Evolutionary conservation across 2,888 invertebrate species (phyloP).

Genomic region (Ypsolopha sequella): DNA sequence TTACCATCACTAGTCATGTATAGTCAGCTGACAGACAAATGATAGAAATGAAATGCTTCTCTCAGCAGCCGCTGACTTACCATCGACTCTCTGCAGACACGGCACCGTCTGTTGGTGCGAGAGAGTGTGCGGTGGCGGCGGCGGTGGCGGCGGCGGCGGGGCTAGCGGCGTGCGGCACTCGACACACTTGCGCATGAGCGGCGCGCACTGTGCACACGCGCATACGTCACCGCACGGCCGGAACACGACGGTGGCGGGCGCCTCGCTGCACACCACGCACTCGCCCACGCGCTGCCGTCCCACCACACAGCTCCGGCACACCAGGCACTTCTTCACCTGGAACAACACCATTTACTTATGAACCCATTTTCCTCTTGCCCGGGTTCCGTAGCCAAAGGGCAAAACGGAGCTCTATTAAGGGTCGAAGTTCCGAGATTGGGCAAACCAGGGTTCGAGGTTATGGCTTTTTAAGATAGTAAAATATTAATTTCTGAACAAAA

Average conservation of each 20-base stretch:
- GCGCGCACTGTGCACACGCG: constrained; percentile 87
- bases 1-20: too few species aligned
- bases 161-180: constrained; percentile 89
- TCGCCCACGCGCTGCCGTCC: constrained; percentile 90
- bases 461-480: too few species aligned
- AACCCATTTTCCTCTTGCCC: too few species aligned
- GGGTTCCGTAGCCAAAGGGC: too few species aligned
- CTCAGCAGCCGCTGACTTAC: not conserved
- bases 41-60: too few species aligned
- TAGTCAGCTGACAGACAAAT: too few species aligned
- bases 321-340: constrained; percentile 92
- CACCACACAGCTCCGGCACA: constrained; percentile 88
- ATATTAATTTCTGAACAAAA: too few species aligned
- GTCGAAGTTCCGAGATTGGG: too few species aligned
- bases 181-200: constrained; percentile 97
- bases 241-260: constrained; percentile 92
- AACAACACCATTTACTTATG: not conserved
- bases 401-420: too few species aligned
- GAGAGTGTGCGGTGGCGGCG: constrained; percentile 8
- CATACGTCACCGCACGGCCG: constrained; percentile 97
- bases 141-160: constrained; percentile 42
- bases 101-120: too few species aligned
- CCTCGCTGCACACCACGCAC: constrained; percentile 96
- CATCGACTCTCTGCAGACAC: not conserved
- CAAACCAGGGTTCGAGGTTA: too few species aligned